A percentile compares a stretch with the other conserved stretches of the same genome.
Conservation (phyloP, 1,140 invertebrate genomes). For the Melitaea cinxia region DNA sequence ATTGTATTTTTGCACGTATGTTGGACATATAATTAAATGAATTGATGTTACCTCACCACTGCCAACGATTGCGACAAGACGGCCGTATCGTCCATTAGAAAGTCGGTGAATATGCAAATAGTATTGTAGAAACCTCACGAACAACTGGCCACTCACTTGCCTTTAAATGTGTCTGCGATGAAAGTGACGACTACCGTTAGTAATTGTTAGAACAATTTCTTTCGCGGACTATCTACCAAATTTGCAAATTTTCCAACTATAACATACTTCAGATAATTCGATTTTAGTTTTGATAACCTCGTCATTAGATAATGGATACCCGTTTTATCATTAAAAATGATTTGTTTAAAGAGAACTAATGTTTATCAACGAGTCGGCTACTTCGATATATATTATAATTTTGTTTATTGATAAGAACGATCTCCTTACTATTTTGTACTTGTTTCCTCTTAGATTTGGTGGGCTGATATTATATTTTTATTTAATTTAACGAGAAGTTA, state of each 20-base stretch:
- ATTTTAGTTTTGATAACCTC: not conserved
- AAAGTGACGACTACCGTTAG: slow-evolving; percentile 77
- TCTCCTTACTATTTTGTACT: slow-evolving; percentile 44
- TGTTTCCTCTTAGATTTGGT: slow-evolving; percentile 14
- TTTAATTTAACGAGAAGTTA: not conserved
- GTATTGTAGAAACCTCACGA: slow-evolving; percentile 80
- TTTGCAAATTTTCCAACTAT: slow-evolving; percentile 6
- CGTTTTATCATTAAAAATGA: slow-evolving; percentile 30
- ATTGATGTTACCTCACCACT: slow-evolving; percentile 74
- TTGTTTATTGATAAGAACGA: slow-evolving; percentile 60
- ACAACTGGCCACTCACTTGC: slow-evolving; percentile 79
- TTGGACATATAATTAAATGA: slow-evolving; percentile 72
- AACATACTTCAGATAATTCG: not conserved
- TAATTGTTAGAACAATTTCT: slow-evolving; percentile 73
- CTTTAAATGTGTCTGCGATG: slow-evolving; percentile 78
- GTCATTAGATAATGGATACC: not conserved
- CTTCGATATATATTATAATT: slow-evolving; percentile 45
- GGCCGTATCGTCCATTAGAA: slow-evolving; percentile 79
- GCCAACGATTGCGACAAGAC: slow-evolving; percentile 76
- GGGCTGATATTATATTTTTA: slow-evolving; percentile 29
- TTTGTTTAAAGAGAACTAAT: slow-evolving; percentile 46
- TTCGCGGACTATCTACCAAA: slow-evolving; percentile 27
- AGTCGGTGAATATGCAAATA: slow-evolving; percentile 81
- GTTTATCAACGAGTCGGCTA: slow-evolving; percentile 57
- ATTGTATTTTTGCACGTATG: slow-evolving; percentile 38